Evolutionary conservation across 2,113 vertebrate species (phyloP), one percentile per base, ranked within the genome.

Genomic region (Cheirogaleus medius): DNA sequence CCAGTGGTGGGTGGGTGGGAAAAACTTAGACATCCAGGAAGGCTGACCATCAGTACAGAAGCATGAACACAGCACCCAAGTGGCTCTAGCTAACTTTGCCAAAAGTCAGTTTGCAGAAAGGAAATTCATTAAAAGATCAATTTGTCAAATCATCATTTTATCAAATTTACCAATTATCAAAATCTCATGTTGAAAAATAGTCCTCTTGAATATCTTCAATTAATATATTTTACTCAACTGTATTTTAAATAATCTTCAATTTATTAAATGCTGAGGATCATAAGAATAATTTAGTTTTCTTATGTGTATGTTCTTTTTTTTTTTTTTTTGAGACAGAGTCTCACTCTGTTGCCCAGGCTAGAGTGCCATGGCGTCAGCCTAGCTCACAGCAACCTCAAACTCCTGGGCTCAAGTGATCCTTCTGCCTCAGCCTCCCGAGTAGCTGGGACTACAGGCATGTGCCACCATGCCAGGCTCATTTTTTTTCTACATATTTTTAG

Each of bases 251-350:
- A 77, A 69, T 74, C 2, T 44, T 91, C 21, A 91, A n/a, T 58
- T 91, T 81, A 93, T 71, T 86, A 58, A 96, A 91, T 91, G 9
- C 54, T n/a, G n/a, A 85, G n/a, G 17, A 14, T 85, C n/a, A 91
- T 25, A 42, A 64, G 21, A 27, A 20, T 71, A 25, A 66, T 76
- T 82, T 64, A 17, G n/a, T 58, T 91, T 95, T 95, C 73, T 89
- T 90, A 76, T 63, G n/a, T 91, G 13, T 73, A 69, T 87, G 12
- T 64, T 77, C 5, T 32, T 90, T n/a, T n/a, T n/a, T n/a, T n/a
- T n/a, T n/a, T n/a, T n/a, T n/a, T n/a, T n/a, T n/a, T n/a, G n/a
- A n/a, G n/a, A n/a, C n/a, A n/a, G n/a, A n/a, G n/a, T n/a, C n/a
- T n/a, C n/a, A n/a, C n/a, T n/a, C n/a, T n/a, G n/a, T n/a, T n/a